Percentiles rank a stretch among this genome's conserved stretches.
These are phyloP conservation scores for Corydoras sp. DNA, from an alignment of 2,113 vertebrate species.

Conservation along the genomic window DNA sequence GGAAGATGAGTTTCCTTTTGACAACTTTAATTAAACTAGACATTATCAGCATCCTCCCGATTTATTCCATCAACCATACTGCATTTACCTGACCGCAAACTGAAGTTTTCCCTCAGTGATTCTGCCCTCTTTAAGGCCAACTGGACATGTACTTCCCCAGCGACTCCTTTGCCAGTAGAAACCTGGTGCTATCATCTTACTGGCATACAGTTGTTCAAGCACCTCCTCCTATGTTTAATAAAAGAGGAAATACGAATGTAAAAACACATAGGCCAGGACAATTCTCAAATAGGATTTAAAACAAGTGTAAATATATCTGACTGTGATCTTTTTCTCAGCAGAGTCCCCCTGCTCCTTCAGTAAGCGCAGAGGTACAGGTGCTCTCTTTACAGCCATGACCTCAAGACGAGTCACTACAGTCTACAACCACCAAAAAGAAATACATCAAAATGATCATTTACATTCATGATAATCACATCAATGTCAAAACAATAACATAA, in stretches of 20 bases:
- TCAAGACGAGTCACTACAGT: slow-evolving; percentile 71
- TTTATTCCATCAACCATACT: background rate
- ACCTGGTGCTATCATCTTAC: slow-evolving; percentile 63
- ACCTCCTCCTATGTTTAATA: slow-evolving; percentile 71
- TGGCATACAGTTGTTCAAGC: slow-evolving; percentile 63
- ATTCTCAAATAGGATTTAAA: too few species aligned
- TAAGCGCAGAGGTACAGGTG: slow-evolving; percentile 70
- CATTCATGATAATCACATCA: background rate
- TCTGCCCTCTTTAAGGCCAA: slow-evolving; percentile 78
- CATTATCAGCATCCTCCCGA: background rate
- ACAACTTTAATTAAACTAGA: too few species aligned
- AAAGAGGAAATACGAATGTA: background rate
- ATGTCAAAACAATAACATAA: background rate
- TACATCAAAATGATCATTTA: background rate
- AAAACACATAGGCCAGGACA: background rate
- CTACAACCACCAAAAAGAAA: slow-evolving; percentile 55
- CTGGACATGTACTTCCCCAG: slow-evolving; percentile 82
- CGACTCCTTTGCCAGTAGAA: slow-evolving; percentile 83
- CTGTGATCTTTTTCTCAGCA: slow-evolving; percentile 59
- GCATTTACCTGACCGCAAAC: slow-evolving; percentile 74
- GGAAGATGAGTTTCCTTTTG: too few species aligned
- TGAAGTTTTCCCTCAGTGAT: slow-evolving; percentile 68
- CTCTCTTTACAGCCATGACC: slow-evolving; percentile 68
- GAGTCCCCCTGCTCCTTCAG: slow-evolving; percentile 65
- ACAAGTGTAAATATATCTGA: slow-evolving; percentile 50